These are phyloP conservation scores for Deroplatys truncata DNA, from an alignment of 2,888 invertebrate species.

Conservation along the genomic window DNA sequence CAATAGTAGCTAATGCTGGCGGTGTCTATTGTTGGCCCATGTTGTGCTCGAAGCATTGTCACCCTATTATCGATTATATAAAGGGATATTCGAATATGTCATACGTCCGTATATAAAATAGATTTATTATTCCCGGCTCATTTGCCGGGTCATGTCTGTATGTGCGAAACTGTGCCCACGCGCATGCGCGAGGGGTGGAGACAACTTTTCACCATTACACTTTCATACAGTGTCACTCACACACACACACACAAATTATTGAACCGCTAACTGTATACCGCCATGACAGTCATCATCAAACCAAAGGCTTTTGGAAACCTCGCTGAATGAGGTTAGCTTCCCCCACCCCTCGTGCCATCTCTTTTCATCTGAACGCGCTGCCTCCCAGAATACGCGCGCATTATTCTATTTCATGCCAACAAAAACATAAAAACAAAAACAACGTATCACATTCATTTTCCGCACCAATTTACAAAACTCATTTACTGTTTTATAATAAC, in stretches of 20 bases:
- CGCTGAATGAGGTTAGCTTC: not conserved
- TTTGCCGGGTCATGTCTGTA: not conserved
- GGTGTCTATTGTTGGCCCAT: not conserved
- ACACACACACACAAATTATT: not conserved
- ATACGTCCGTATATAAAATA: slow-evolving; percentile 3
- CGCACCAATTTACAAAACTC: too few species aligned
- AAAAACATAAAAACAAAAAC: too few species aligned
- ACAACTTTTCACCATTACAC: not conserved
- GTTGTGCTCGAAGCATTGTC: not conserved
- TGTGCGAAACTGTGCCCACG: not conserved
- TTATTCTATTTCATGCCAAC: not conserved
- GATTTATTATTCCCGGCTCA: slow-evolving; percentile 8
- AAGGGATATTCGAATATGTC: slow-evolving; percentile 8
- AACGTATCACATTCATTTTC: not conserved
- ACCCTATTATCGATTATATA: not conserved
- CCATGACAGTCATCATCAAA: not conserved
- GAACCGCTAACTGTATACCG: not conserved
- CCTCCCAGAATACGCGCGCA: not conserved
- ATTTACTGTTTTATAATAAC: not conserved
- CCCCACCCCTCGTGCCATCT: not conserved
- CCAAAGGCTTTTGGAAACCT: not conserved
- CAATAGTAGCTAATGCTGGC: not conserved
- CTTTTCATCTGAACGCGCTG: not conserved
- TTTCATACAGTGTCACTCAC: too few species aligned
- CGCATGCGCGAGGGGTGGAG: not conserved